Evolutionary conservation across 2,888 invertebrate genomes (phyloP).

Genomic region (Allophyes oxyacanthae): DNA sequence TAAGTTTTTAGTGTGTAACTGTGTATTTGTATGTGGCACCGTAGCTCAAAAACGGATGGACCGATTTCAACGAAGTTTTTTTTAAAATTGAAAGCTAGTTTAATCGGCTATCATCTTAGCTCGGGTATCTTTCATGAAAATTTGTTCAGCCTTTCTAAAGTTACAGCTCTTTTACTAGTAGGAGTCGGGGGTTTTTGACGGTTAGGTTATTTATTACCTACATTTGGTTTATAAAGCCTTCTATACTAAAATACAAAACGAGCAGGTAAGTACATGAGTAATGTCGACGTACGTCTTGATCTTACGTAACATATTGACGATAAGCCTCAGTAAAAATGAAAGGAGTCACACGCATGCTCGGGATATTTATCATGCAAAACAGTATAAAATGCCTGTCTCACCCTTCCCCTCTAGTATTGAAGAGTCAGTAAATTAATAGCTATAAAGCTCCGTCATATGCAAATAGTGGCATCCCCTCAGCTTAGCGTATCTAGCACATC

Average conservation of each 20-base stretch:
- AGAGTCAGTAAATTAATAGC: constrained; percentile 67
- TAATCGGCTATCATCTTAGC: too few species aligned
- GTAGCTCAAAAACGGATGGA: too few species aligned
- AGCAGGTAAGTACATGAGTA: constrained; percentile 36
- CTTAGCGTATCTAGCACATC: constrained; percentile 76
- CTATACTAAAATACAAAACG: constrained; percentile 23
- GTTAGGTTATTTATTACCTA: too few species aligned
- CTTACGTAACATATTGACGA: constrained; percentile 38
- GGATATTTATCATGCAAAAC: constrained; percentile 52
- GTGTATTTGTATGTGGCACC: too few species aligned
- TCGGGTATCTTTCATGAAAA: too few species aligned
- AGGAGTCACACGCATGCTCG: constrained; percentile 42
- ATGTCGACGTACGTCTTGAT: constrained; percentile 29
- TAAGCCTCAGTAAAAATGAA: constrained; percentile 47
- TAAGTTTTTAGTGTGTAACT: too few species aligned
- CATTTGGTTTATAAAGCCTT: constrained; percentile 21
- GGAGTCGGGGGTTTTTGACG: too few species aligned
- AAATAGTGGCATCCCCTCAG: constrained; percentile 77
- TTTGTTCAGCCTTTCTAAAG: too few species aligned
- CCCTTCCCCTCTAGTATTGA: constrained; percentile 57
- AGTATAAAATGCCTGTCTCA: constrained; percentile 51
- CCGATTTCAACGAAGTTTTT: too few species aligned
- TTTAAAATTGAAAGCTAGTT: too few species aligned
- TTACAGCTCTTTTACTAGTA: too few species aligned
- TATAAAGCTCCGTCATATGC: constrained; percentile 77